Evolutionary conservation across 2,797 vertebrate genomes (phyloP).

Genomic region (Pangasius mekongensis): DNA sequence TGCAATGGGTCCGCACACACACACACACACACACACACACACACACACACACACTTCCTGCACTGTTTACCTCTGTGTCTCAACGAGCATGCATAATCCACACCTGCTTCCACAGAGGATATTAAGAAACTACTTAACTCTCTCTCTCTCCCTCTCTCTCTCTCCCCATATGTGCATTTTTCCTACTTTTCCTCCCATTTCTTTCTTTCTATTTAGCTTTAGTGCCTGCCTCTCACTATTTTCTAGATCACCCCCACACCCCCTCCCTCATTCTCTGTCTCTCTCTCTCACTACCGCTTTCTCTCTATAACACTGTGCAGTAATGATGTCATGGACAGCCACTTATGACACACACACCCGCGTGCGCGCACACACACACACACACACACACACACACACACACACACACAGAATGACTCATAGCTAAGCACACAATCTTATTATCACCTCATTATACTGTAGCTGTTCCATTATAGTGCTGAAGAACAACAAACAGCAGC

Average conservation of each 20-base stretch:
- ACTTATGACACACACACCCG: constrained; percentile 36
- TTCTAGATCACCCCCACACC: neutral
- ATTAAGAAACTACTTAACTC: neutral
- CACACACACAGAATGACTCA: constrained; percentile 27
- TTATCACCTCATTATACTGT: constrained; percentile 33
- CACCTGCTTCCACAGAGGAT: constrained; percentile 5
- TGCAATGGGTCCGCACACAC: constrained; percentile 7
- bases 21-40: constrained; percentile 1
- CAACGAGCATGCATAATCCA: constrained; percentile 42
- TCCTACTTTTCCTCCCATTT: neutral
- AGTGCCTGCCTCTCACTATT: neutral
- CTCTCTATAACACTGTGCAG: neutral
- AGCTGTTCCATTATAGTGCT: constrained; percentile 6
- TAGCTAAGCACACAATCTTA: constrained; percentile 31
- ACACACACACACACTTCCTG: neutral
- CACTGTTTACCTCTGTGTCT: constrained; percentile 32
- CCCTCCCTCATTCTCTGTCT: neutral
- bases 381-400: constrained; percentile 34
- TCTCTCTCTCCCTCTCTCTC: neutral
- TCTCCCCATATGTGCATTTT: neutral
- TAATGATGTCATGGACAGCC: constrained; percentile 26
- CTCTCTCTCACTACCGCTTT: neutral
- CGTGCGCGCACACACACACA: constrained; percentile 31
- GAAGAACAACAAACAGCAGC: constrained; percentile 26
- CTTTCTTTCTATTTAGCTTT: neutral